These are phyloP conservation scores for Heliconius congener DNA, from an alignment of 1,140 invertebrate genomes.

Conservation along the genomic window DNA sequence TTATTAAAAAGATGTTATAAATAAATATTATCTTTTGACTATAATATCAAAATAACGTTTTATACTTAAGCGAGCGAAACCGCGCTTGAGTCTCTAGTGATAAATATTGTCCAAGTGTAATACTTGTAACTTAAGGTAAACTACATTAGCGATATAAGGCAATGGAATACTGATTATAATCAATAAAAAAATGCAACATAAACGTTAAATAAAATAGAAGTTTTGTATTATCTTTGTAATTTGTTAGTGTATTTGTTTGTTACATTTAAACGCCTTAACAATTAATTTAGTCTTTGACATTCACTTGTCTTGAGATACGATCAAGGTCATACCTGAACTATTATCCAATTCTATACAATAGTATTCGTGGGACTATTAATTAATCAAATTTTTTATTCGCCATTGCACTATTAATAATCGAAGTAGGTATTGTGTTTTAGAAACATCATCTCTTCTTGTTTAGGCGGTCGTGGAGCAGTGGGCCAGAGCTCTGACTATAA, in stretches of 20 bases:
- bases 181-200: neutral
- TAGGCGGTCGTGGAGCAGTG: too few relatives aligned
- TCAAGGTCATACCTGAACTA: neutral
- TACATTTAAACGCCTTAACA: neutral
- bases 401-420: neutral
- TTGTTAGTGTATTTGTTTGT: conserved; percentile 1
- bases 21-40: too few relatives aligned
- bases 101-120: too few relatives aligned
- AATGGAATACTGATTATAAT: neutral
- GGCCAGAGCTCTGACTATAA: too few relatives aligned
- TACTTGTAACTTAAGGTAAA: too few relatives aligned
- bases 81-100: too few relatives aligned
- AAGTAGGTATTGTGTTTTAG: neutral
- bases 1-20: too few relatives aligned
- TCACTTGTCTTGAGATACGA: neutral
- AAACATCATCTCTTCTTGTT: neutral
- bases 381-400: neutral
- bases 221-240: neutral
- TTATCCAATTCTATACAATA: neutral
- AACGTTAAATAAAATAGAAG: neutral
- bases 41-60: too few relatives aligned
- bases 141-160: too few relatives aligned
- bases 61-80: too few relatives aligned
- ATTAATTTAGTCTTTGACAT: conserved; percentile 6
- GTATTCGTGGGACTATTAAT: neutral